Evolutionary conservation across 2,888 invertebrate genomes (phyloP), one percentile per base, ranked within the genome.

Genomic region (Blastobasis lacticolella): DNA sequence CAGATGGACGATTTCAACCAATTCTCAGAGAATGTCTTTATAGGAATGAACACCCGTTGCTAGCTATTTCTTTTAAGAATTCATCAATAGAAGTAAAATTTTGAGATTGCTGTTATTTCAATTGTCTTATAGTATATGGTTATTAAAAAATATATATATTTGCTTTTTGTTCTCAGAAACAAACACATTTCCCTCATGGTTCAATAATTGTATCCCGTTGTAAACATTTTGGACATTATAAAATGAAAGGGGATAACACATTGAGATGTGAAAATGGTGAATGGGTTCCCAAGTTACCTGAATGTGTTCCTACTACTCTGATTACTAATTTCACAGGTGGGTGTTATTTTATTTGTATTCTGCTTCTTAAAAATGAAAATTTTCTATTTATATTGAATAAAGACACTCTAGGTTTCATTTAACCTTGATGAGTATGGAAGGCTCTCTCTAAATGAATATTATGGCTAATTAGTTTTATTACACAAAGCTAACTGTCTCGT

Each of bases 291-390:
- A 91, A 91, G 59, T 85, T 94, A 71, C 96, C 96, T 1, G 92
- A 93, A 56, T 96, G 96, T 72, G 93, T 94, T 40, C 94, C 95
- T n/a, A 96, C 96, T 38, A 95, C 95, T 1, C 87, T 94, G 43
- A 88, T 96, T 60, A 95, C 95, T 44, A 96, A 96, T 80, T 96
- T 94, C 78, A 95, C 95, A 66, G 93, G 94, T 94, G 79, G 69
- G 23, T 49, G 46, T 48, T 7, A 36, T 23, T 10, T 47, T 7
- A 42, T 23, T 2, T 1, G 3, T 23, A 2, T 23, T 23, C 23
- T 23, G 23, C 23, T 23, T 23, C 23, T 23, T 3, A 23, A 23
- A n/a, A 23, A 23, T 23, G 23, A 2, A 3, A 23, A 23, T 23
- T 23, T 23, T 23, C 23, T 23, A 23, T 23, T 23, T 23, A 23